phyloP scores from a whole-genome alignment of 2,113 vertebrate genomes.

The Cryptotis parvus region DNA sequence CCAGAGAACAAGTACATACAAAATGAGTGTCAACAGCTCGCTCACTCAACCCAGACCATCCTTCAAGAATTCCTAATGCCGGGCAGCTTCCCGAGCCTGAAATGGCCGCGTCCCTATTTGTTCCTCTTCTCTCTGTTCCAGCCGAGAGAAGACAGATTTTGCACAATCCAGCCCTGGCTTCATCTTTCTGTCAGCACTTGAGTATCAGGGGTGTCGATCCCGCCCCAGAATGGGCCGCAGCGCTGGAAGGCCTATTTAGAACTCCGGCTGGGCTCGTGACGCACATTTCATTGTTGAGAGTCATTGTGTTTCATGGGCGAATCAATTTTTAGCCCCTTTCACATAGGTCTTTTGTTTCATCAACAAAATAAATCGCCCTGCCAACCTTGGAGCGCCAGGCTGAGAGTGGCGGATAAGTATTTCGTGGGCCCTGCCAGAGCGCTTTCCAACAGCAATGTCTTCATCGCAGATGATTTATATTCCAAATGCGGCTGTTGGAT shows the following conservation, averaged over 20 bases:
- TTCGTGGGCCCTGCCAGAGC: conserved; percentile 58
- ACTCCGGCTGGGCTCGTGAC: conserved; percentile 60
- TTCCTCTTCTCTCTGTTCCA: background rate
- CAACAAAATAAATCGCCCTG: conserved; percentile 65
- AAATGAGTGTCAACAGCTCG: background rate
- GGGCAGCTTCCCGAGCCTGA: background rate
- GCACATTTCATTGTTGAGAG: conserved; percentile 68
- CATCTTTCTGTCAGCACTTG: conserved; percentile 63
- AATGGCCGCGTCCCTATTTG: background rate
- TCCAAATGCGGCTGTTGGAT: conserved; percentile 63
- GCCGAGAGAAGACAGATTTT: conserved; percentile 35
- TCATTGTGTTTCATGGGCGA: conserved; percentile 78
- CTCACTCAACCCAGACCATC: background rate
- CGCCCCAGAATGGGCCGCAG: background rate
- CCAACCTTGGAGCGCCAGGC: conserved; percentile 62
- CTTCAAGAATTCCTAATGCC: background rate
- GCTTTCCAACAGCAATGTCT: conserved; percentile 66
- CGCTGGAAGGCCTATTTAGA: conserved; percentile 49
- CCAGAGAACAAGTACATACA: background rate
- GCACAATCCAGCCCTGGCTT: conserved; percentile 22
- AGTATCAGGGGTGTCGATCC: conserved; percentile 22
- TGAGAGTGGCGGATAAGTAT: conserved; percentile 33
- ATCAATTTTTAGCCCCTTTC: conserved; percentile 81
- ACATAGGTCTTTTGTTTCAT: conserved; percentile 81
- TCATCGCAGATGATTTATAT: conserved; percentile 74